A percentile compares a stretch with the other conserved stretches of the same genome.
Evolutionary conservation across 2,888 invertebrate species (phyloP).

Genomic region (Conistra vaccinii): DNA sequence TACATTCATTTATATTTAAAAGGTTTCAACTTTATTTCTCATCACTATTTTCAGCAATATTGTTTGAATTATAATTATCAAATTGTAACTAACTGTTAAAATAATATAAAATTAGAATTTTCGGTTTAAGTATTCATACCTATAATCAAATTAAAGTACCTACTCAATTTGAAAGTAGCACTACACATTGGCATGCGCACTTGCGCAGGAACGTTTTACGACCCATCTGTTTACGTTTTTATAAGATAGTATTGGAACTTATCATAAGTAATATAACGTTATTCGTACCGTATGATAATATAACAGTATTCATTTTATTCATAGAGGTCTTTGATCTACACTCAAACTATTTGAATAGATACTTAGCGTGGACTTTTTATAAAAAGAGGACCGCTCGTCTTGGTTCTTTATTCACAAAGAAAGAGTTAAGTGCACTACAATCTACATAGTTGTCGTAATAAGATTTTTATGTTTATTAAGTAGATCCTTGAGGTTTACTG

Average conservation of each 20-base stretch:
- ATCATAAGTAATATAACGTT: background rate
- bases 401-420: conserved; percentile 42
- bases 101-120: background rate
- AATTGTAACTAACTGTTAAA: too few species aligned
- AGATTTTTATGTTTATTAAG: conserved; percentile 22
- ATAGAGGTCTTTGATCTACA: conserved; percentile 40
- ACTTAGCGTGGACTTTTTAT: conserved; percentile 39
- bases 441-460: conserved; percentile 28
- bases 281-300: background rate
- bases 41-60: background rate
- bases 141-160: background rate
- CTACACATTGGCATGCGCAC: too few species aligned
- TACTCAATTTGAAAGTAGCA: background rate
- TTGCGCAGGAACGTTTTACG: too few species aligned
- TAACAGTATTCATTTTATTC: conserved; percentile 30
- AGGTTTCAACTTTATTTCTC: background rate
- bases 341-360: conserved; percentile 37
- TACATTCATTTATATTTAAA: background rate
- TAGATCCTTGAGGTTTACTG: background rate
- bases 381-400: conserved; percentile 18
- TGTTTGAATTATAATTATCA: background rate
- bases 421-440: conserved; percentile 47
- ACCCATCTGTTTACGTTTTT: background rate
- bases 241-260: background rate
- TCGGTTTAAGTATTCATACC: background rate